A percentile compares a stretch with the other conserved stretches of the same genome.
These are phyloP conservation scores for Salvelinus fontinalis DNA, from an alignment of 2,113 vertebrate genomes.

Conservation along the genomic window DNA sequence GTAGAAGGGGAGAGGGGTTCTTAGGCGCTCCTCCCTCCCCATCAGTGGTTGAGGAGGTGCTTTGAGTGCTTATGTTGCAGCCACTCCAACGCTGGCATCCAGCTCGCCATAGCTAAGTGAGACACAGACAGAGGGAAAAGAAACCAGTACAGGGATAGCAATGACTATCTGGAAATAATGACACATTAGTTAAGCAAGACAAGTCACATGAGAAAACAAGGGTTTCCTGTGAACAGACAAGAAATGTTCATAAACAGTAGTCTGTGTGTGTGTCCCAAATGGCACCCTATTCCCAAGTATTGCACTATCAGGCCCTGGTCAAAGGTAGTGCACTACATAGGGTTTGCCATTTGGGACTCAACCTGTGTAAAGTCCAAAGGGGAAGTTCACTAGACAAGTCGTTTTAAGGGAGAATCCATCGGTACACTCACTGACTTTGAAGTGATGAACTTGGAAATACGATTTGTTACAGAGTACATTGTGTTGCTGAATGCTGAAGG, in stretches of 20 bases:
- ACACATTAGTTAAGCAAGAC: conserved; percentile 14
- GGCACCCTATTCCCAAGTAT: neutral
- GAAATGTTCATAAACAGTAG: conserved; percentile 43
- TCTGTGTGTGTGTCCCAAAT: neutral
- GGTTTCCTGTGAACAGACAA: conserved; percentile 37
- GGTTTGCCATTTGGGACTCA: too few species aligned
- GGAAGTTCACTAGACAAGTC: neutral
- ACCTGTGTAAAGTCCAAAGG: too few species aligned
- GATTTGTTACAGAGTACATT: conserved; percentile 20
- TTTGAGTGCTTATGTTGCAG: conserved; percentile 40
- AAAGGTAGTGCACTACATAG: too few species aligned
- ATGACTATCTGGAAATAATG: conserved; percentile 49
- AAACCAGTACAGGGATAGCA: conserved; percentile 5
- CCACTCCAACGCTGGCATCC: conserved; percentile 31
- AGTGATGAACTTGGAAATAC: conserved; percentile 35
- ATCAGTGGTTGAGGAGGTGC: conserved; percentile 40
- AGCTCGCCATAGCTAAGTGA: neutral
- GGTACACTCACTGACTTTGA: conserved; percentile 20
- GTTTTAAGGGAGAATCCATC: conserved; percentile 13
- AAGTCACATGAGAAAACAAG: conserved; percentile 34
- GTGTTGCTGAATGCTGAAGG: neutral
- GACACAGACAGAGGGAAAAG: neutral
- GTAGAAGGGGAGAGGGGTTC: neutral
- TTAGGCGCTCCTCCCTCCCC: conserved; percentile 20
- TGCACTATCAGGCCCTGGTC: too few species aligned